Base-by-base conservation (phyloP, 35 echinoderm and acorn worm genomes). In the Lytechinus variegatus region DNA sequence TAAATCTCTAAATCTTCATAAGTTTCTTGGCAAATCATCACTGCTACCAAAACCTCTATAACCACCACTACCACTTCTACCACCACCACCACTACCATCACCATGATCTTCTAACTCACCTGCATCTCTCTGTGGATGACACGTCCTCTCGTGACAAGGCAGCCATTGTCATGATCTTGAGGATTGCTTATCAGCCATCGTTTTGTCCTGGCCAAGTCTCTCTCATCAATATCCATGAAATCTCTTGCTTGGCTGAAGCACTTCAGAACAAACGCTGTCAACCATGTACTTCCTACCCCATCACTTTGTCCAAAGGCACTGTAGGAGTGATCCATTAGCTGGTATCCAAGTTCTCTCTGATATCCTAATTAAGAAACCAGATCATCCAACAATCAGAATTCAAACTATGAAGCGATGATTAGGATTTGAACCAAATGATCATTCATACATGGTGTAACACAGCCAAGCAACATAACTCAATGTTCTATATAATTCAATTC, bases 191-290 rank as follows among this genome's bases (percentile, higher is more conserved):
- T 58, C 16, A 97, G 86, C 96, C 96, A 97, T 1, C n/a, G 21
- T 13, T 86, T 72, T 52, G 94, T 97, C 10, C 71, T 54, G 19
- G 56, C 71, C 24, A 97, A 27, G 88, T 97, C 91, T 1, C 88
- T 56, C 52, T 93, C 9, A 97, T 97, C 96, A 58, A 97, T 94
- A 13, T 51, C 91, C 21, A 97, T 97, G 52, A 72, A 97, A 14
- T 97, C 53, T 24, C 52, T 28, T 21, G 96, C 94, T 91, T 94
- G 96, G 2, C 89, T 88, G 91, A 97, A 97, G 19, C 94, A 97
- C 95, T 95, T 95, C 28, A 97, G 52, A 5, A 97, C 96, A 94
- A 97, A 97, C 3, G 96, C 94, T 3, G 96, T 95, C 24, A 97
- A 86, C 96, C 96, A 97, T 4, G 96, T 97, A 60, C 96, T 97